A percentile compares a stretch with the other conserved stretches of the same genome.
Conservation (phyloP, 2,113 vertebrate genomes). For the Pelobates fuscus region DNA sequence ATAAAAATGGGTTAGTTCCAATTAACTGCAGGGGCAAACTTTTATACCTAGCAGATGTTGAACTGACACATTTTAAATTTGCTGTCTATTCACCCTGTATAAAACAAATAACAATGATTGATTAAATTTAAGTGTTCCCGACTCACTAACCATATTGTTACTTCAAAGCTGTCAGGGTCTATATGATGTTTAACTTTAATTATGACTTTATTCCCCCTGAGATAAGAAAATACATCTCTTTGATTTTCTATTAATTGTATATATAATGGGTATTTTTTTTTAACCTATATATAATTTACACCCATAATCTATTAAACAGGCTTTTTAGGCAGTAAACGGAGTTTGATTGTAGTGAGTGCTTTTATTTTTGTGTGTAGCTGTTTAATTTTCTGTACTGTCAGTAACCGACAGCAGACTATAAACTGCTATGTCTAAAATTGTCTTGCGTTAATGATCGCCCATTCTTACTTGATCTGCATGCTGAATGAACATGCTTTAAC, state of each 20-base stretch:
- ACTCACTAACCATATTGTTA: slow-evolving; percentile 12
- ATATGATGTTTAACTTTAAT: slow-evolving; percentile 29
- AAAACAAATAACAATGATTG: neutral
- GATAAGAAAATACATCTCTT: neutral
- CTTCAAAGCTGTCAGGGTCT: slow-evolving; percentile 12
- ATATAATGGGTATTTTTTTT: slow-evolving; percentile 4
- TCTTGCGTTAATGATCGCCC: too few relatives aligned
- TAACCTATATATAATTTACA: neutral
- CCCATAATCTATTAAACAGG: slow-evolving; percentile 1
- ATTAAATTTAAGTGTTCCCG: neutral
- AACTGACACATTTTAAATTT: slow-evolving; percentile 38
- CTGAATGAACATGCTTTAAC: slow-evolving; percentile 55
- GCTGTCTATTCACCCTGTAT: slow-evolving; percentile 36
- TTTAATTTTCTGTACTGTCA: slow-evolving; percentile 58
- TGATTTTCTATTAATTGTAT: slow-evolving; percentile 10
- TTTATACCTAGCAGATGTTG: slow-evolving; percentile 31
- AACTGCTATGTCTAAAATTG: slow-evolving; percentile 56
- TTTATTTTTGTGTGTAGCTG: slow-evolving; percentile 38
- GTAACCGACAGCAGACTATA: slow-evolving; percentile 62
- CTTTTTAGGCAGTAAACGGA: slow-evolving; percentile 27
- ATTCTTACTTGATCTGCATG: slow-evolving; percentile 61
- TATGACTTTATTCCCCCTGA: neutral
- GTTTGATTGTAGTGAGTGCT: slow-evolving; percentile 39
- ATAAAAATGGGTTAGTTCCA: slow-evolving; percentile 53
- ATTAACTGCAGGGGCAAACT: slow-evolving; percentile 38